Percentiles rank a stretch among this genome's conserved stretches.
phyloP scores from a whole-genome alignment of 1,140 invertebrate genomes.

The Oreohelix idahoensis region DNA sequence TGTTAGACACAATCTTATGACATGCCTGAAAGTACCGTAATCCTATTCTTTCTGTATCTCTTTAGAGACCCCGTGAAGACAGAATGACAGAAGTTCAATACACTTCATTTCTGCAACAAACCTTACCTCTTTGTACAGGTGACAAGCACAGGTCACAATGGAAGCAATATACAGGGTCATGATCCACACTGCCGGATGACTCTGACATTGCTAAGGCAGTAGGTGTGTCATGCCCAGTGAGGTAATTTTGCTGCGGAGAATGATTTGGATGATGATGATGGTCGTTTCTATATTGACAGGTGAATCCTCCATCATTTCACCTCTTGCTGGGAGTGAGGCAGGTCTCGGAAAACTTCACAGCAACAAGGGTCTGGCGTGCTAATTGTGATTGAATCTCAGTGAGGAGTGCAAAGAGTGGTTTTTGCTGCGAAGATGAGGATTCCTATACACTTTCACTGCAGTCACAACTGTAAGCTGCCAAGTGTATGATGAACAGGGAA shows the following conservation, averaged over 20 bases:
- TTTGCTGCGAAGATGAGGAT: background rate
- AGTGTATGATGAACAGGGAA: background rate
- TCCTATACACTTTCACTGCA: too few species aligned
- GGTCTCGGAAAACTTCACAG: constrained; percentile 5
- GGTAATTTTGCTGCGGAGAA: background rate
- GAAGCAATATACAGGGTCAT: background rate
- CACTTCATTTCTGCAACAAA: background rate
- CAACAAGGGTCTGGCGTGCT: background rate
- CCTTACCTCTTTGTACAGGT: constrained; percentile 7
- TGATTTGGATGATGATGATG: background rate
- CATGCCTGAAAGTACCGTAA: background rate
- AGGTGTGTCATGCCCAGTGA: background rate
- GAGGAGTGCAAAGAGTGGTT: too few species aligned
- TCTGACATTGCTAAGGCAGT: background rate
- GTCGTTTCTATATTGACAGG: too few species aligned
- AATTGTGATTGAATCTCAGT: background rate
- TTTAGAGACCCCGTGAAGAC: background rate
- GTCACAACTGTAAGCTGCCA: background rate
- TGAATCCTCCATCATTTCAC: background rate
- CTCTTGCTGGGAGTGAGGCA: background rate
- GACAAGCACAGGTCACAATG: background rate
- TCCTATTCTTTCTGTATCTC: background rate
- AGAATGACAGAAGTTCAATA: too few species aligned
- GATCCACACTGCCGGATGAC: background rate
- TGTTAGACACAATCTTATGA: background rate